Evolutionary conservation across 2,113 vertebrate genomes (phyloP).

Genomic region (Salminus brasiliensis): DNA sequence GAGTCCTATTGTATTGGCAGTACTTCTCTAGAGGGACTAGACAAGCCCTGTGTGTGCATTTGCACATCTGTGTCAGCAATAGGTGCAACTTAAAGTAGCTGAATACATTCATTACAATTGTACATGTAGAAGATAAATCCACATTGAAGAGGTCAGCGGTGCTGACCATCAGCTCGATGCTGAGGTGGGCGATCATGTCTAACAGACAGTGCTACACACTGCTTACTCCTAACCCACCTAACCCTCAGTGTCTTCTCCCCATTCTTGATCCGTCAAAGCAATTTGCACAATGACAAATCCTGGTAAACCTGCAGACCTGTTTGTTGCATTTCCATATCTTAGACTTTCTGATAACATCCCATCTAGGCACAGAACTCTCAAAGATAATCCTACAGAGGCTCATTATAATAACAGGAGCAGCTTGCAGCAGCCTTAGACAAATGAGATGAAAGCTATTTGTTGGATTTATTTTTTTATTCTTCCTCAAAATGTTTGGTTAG

Average conservation of each 20-base stretch:
- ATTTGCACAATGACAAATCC: slow-evolving; percentile 41
- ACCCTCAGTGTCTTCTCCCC: not conserved
- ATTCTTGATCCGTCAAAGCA: slow-evolving; percentile 28
- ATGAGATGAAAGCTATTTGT: slow-evolving; percentile 33
- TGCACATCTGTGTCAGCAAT: too few species aligned
- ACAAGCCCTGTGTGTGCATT: too few species aligned
- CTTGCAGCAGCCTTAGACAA: slow-evolving; percentile 20
- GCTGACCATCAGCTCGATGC: too few species aligned
- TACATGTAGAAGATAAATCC: too few species aligned
- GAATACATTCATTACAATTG: too few species aligned
- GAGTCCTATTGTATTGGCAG: too few species aligned
- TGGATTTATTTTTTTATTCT: too few species aligned
- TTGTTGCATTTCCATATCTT: slow-evolving; percentile 58
- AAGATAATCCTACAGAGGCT: slow-evolving; percentile 65
- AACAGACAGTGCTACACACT: too few species aligned
- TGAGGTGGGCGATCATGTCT: too few species aligned
- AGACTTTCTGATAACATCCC: slow-evolving; percentile 55
- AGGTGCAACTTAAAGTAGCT: too few species aligned
- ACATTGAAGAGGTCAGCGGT: too few species aligned
- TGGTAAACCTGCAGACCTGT: slow-evolving; percentile 41
- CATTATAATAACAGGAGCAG: slow-evolving; percentile 56
- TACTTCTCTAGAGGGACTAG: too few species aligned
- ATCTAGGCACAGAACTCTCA: slow-evolving; percentile 49
- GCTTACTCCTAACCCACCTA: not conserved
- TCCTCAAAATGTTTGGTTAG: not conserved